Evolutionary conservation across 30 jellyfish, hydroid and myxozoan species (phyloP).

Genomic region (Chironex yamaguchii): DNA sequence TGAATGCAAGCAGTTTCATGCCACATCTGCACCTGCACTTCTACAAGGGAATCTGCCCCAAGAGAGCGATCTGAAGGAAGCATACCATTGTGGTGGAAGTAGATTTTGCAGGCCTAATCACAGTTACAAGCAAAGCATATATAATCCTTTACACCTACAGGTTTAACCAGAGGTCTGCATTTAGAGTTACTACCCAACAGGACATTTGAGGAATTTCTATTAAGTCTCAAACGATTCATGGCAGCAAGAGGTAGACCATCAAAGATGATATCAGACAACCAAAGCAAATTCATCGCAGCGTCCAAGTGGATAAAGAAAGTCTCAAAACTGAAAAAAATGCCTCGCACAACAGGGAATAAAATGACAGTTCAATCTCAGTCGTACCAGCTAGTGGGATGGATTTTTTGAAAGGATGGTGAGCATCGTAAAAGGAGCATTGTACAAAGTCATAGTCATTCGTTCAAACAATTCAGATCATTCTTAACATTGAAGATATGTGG

Average conservation of each 20-base stretch:
- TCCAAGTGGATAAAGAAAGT: conserved; percentile 8
- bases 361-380: neutral
- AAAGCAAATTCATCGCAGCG: conserved; percentile 17
- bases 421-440: neutral
- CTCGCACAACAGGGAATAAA: neutral
- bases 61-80: too few species aligned
- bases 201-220: conserved; percentile 57
- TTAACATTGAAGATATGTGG: neutral
- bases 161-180: conserved; percentile 68
- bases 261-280: conserved; percentile 14
- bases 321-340: neutral
- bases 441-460: neutral
- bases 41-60: too few species aligned
- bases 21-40: too few species aligned
- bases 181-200: conserved; percentile 41
- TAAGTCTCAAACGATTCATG: conserved; percentile 38
- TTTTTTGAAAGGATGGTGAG: conserved; percentile 24
- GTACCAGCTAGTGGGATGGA: conserved; percentile 11
- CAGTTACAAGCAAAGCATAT: too few species aligned
- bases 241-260: conserved; percentile 68
- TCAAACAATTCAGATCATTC: neutral
- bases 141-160: conserved; percentile 64
- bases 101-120: too few species aligned
- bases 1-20: too few species aligned
- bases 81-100: too few species aligned